Conservation (phyloP, 1,140 invertebrate genomes). For the Drosophila lowei region DNA sequence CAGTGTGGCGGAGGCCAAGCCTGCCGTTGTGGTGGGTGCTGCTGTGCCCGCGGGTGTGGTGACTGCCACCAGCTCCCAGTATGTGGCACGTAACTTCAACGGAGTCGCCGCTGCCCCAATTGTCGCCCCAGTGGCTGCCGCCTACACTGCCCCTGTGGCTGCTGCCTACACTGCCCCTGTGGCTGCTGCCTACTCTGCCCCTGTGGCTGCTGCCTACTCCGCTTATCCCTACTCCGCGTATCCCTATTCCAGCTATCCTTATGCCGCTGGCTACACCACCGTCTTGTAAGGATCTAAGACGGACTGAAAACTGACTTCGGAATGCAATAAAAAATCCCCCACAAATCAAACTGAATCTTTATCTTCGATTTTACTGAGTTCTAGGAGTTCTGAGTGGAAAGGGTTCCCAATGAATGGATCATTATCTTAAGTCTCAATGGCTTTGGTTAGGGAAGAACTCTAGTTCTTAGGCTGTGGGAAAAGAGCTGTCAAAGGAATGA, state of each 20-base stretch:
- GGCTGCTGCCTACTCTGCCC: constrained; percentile 57
- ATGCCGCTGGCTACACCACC: constrained; percentile 57
- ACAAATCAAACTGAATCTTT: background rate
- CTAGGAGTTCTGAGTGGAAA: too few relatives aligned
- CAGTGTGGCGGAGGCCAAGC: constrained; percentile 67
- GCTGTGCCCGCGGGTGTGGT: constrained; percentile 74
- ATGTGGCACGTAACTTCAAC: constrained; percentile 83
- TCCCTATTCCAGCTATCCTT: constrained; percentile 45
- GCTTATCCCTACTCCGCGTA: constrained; percentile 44
- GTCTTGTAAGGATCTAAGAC: constrained; percentile 40
- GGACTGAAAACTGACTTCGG: constrained; percentile 4
- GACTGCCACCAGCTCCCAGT: constrained; percentile 84
- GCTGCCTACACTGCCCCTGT: constrained; percentile 59
- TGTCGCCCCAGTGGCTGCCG: constrained; percentile 68
- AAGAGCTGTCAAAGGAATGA: too few relatives aligned
- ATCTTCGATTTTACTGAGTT: too few relatives aligned
- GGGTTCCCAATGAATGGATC: too few relatives aligned
- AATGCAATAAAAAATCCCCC: constrained; percentile 36
- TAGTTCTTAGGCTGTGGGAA: too few relatives aligned
- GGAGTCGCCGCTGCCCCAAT: constrained; percentile 72
- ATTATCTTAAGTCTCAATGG: background rate
- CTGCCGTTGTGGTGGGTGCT: constrained; percentile 52
- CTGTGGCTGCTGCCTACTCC: constrained; percentile 47
- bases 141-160: constrained; percentile 45
- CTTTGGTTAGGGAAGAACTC: background rate